Evolutionary conservation across 2,797 vertebrate species (phyloP).

Genomic region (Notoglanidium macrostoma): DNA sequence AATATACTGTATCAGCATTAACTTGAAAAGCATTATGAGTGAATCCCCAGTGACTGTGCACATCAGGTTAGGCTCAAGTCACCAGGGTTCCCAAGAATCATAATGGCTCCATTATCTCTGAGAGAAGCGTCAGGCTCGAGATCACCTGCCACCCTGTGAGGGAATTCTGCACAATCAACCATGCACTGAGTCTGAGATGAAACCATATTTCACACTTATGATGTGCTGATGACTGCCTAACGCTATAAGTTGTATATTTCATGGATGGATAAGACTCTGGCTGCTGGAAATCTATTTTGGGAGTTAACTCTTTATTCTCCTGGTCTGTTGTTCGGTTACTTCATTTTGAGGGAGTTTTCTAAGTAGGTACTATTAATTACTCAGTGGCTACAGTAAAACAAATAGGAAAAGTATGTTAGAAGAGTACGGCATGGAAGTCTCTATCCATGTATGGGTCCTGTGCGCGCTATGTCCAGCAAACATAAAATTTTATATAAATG

Average conservation of each 20-base stretch:
- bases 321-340: neutral
- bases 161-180: constrained; percentile 34
- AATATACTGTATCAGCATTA: neutral
- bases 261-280: constrained; percentile 22
- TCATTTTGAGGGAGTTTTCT: neutral
- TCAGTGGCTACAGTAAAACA: neutral
- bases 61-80: constrained; percentile 29
- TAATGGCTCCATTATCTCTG: constrained; percentile 47
- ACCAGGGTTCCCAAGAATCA: neutral
- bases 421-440: neutral
- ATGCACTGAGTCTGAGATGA: constrained; percentile 32
- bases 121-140: constrained; percentile 34
- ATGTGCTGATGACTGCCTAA: constrained; percentile 19
- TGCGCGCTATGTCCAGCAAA: neutral
- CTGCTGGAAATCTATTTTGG: constrained; percentile 11
- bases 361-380: neutral
- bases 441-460: neutral
- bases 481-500: neutral
- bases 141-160: constrained; percentile 24
- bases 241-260: constrained; percentile 31
- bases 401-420: neutral
- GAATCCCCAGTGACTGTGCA: constrained; percentile 14
- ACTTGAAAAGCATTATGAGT: neutral
- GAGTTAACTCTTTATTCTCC: neutral
- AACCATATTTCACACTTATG: constrained; percentile 33